phyloP scores from a whole-genome alignment of 2,113 vertebrate species.

The Odontesthes bonariensis region DNA sequence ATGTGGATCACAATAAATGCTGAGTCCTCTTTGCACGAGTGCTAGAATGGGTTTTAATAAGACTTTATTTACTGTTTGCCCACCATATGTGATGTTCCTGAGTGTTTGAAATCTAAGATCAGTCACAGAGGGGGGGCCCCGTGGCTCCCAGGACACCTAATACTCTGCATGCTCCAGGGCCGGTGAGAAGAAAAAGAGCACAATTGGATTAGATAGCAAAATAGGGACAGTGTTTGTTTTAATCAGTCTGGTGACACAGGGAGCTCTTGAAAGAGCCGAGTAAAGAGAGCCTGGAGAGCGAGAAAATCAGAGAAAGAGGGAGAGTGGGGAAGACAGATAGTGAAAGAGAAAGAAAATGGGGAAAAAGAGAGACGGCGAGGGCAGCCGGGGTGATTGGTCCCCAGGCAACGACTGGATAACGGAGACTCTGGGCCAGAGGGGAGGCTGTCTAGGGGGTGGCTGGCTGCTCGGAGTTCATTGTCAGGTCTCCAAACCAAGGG shows the following conservation, averaged over 20 bases:
- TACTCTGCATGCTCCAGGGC: constrained; percentile 83
- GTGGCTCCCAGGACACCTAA: constrained; percentile 84
- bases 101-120: constrained; percentile 83
- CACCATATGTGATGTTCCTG: constrained; percentile 76
- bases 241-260: constrained; percentile 90
- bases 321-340: constrained; percentile 51
- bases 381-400: constrained; percentile 77
- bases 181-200: constrained; percentile 82
- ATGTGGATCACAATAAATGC: constrained; percentile 5
- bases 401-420: constrained; percentile 71
- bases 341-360: constrained; percentile 62
- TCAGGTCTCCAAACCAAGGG: constrained; percentile 65
- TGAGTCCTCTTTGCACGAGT: constrained; percentile 41
- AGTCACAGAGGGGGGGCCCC: constrained; percentile 63
- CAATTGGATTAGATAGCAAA: constrained; percentile 94
- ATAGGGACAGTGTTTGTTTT: constrained; percentile 92
- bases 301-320: constrained; percentile 55
- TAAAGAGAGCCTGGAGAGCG: constrained; percentile 74
- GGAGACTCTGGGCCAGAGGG: constrained; percentile 71
- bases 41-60: constrained; percentile 63
- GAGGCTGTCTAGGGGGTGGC: constrained; percentile 74
- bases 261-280: constrained; percentile 84
- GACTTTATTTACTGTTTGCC: constrained; percentile 77
- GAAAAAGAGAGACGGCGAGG: constrained; percentile 69
- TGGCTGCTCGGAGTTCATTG: constrained; percentile 80